A percentile compares a stretch with the other conserved stretches of the same genome.
Evolutionary conservation across 2,888 invertebrate genomes (phyloP).

Genomic region (Toxonevra muliebris): DNA sequence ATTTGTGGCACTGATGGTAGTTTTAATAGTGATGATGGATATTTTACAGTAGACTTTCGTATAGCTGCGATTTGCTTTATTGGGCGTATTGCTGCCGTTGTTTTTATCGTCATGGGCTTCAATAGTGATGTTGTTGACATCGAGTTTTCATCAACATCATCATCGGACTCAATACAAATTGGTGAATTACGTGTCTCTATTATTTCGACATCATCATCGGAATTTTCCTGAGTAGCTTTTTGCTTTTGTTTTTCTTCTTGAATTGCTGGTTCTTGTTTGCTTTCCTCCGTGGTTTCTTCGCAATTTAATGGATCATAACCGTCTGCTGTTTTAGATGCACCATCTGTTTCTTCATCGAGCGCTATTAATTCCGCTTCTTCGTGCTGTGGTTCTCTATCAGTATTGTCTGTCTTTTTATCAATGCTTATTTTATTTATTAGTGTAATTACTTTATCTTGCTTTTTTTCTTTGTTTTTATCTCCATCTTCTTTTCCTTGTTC

Average conservation of each 20-base stretch:
- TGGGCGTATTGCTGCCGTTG: conserved; percentile 1
- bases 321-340: background rate
- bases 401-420: too few relatives aligned
- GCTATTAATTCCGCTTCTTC: background rate
- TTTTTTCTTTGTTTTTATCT: background rate
- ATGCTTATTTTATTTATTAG: too few relatives aligned
- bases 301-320: background rate
- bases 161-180: conserved; percentile 50
- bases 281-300: background rate
- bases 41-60: background rate
- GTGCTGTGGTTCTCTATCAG: background rate
- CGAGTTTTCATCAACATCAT: conserved; percentile 39
- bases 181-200: conserved; percentile 49
- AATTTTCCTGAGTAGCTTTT: conserved; percentile 33
- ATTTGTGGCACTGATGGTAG: conserved; percentile 18
- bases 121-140: too few relatives aligned
- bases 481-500: conserved; percentile 16
- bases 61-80: background rate
- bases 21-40: conserved; percentile 8
- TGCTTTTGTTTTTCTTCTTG: background rate
- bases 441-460: background rate
- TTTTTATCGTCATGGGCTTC: too few relatives aligned
- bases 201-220: conserved; percentile 49
- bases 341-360: background rate
- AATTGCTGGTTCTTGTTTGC: background rate